phyloP scores from a whole-genome alignment of 2,888 invertebrate species.

The Epicampocera succincta region DNA sequence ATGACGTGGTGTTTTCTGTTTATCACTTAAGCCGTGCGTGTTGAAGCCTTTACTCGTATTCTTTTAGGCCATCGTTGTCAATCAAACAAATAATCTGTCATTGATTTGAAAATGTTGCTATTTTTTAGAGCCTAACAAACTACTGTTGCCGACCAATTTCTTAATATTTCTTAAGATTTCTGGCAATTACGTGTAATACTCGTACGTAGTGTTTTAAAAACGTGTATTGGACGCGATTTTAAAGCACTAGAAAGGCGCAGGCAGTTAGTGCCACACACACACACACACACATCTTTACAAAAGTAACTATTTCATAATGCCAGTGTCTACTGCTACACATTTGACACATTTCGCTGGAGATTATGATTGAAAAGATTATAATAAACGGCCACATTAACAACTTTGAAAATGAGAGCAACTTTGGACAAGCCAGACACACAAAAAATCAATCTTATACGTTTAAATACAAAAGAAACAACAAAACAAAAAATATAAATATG shows the following conservation, averaged over 20 bases:
- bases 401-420: constrained; percentile 35
- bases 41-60: too few species aligned
- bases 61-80: too few species aligned
- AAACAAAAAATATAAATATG: too few species aligned
- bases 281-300: neutral
- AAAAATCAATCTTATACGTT: constrained; percentile 25
- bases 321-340: neutral
- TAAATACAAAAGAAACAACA: constrained; percentile 5
- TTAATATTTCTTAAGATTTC: constrained; percentile 9
- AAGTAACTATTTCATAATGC: constrained; percentile 31
- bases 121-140: neutral
- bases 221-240: neutral
- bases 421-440: constrained; percentile 29
- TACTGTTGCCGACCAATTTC: constrained; percentile 26
- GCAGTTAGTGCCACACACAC: neutral
- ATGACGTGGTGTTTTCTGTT: too few species aligned
- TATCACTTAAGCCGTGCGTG: too few species aligned
- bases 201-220: constrained; percentile 33
- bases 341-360: constrained; percentile 50
- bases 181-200: constrained; percentile 19
- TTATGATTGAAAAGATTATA: constrained; percentile 59
- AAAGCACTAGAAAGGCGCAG: constrained; percentile 43
- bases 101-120: neutral
- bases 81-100: too few species aligned
- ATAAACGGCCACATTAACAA: constrained; percentile 30